Percentiles rank a stretch among this genome's conserved stretches.
Conservation (phyloP, 2,888 invertebrate species). For the Minunthozetes semirufus region DNA sequence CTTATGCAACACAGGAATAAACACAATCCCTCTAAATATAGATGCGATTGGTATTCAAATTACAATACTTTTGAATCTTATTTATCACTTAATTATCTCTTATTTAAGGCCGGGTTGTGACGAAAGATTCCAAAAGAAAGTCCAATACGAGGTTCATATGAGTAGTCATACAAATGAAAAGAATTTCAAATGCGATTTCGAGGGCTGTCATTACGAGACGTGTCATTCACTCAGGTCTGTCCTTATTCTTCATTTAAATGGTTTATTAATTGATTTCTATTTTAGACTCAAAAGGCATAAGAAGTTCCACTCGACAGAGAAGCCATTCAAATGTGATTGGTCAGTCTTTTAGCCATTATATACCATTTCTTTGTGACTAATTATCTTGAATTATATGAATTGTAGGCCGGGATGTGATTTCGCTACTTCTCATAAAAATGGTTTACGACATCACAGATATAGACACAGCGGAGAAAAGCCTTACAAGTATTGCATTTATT, state of each 20-base stretch:
- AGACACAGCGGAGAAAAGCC: constrained; percentile 20
- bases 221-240: background rate
- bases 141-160: background rate
- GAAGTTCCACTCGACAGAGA: background rate
- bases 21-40: background rate
- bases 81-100: background rate
- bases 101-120: background rate
- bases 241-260: background rate
- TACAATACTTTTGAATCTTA: background rate
- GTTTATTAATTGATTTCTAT: background rate
- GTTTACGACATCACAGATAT: background rate
- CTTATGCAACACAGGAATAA: background rate
- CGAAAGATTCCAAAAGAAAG: background rate
- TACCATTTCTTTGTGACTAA: background rate
- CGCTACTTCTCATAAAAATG: background rate
- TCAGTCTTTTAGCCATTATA: background rate
- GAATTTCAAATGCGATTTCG: background rate
- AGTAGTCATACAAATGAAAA: constrained; percentile 4
- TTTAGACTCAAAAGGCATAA: background rate
- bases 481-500: background rate
- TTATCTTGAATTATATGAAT: background rate
- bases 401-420: constrained; percentile 15
- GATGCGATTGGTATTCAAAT: background rate
- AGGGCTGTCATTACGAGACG: background rate
- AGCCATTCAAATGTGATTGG: background rate